These are phyloP conservation scores for Catonia carolina DNA, from an alignment of 2,888 invertebrate genomes.

Conservation along the genomic window DNA sequence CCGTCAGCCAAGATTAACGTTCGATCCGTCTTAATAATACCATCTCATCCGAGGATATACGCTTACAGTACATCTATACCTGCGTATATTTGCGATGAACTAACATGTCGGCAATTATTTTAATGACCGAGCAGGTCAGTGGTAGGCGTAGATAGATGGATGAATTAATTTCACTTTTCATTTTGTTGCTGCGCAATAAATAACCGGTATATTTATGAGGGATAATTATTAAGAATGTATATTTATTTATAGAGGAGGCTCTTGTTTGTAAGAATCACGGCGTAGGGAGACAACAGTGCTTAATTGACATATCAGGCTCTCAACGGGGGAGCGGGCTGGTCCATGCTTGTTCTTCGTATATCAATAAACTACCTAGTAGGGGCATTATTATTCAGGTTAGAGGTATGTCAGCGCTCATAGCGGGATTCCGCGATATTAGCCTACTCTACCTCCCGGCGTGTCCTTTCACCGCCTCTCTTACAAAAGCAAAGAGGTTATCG, in stretches of 20 bases:
- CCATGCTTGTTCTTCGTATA: not conserved
- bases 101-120: constrained; percentile 2
- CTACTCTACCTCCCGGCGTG: too few relatives aligned
- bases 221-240: constrained; percentile 11
- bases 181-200: constrained; percentile 6
- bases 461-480: too few relatives aligned
- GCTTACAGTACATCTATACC: too few relatives aligned
- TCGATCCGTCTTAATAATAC: too few relatives aligned
- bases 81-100: too few relatives aligned
- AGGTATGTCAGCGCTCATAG: constrained; percentile 23
- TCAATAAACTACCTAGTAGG: constrained; percentile 12
- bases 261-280: constrained; percentile 11
- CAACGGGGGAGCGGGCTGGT: not conserved
- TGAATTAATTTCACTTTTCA: constrained; percentile 14
- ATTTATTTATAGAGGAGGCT: constrained; percentile 1
- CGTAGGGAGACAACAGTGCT: not conserved
- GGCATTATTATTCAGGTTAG: constrained; percentile 20
- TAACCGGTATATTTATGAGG: constrained; percentile 7
- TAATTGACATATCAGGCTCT: constrained; percentile 14
- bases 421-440: constrained; percentile 24
- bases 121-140: constrained; percentile 2
- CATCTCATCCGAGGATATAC: too few relatives aligned
- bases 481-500: too few relatives aligned
- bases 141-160: constrained; percentile 10
- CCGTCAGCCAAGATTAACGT: too few relatives aligned